Evolutionary conservation across 2,888 invertebrate species (phyloP), one percentile per base, ranked within the genome.

Genomic region (Saturnia pavonia): DNA sequence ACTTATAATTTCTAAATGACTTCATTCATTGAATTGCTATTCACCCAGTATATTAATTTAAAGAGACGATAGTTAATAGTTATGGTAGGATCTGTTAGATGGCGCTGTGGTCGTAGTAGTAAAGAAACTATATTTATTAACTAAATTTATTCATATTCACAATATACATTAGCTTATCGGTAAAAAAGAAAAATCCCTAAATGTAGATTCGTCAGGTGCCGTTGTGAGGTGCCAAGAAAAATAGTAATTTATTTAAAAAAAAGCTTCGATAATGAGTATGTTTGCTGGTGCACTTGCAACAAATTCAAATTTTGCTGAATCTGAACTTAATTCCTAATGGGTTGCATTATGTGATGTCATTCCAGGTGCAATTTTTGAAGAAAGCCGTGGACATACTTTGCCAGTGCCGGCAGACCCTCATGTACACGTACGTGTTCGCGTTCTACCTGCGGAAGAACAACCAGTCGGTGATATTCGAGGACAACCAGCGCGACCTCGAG

Each of bases 401-500:
- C 94, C 97, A 97, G 91, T 99, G 99, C 94, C 96, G 99, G 78
- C 99, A 99, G 92, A 99, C 99, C 25, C 95, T 99, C 71, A 99
- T 99, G 99, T 99, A 98, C 95, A 99, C 99, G 69, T 99, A 99
- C 91, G 99, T 99, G 80, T 99, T 99, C 95, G 99, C 99, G 83
- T 99, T 98, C 94, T 99, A 99, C 93, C 95, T 99, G 88, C 96
- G 96, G 91, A 98, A 99, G 95, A 99, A 98, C 95, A 99, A 99
- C 95, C 99, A 99, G 94, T 98, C 99, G 84, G 97, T 98, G 92
- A 99, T 99, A 90, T 99, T 99, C 92, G 99, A 99, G 95, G 98
- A 98, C 92, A 99, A 99, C 95, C 99, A 99, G 95, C 97, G 97
- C 85, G 99, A 99, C 95, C 95, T 99, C 83, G 99, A 99, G 94